Conservation (phyloP, 2,113 vertebrate species). For the Trematomus loennbergii region DNA sequence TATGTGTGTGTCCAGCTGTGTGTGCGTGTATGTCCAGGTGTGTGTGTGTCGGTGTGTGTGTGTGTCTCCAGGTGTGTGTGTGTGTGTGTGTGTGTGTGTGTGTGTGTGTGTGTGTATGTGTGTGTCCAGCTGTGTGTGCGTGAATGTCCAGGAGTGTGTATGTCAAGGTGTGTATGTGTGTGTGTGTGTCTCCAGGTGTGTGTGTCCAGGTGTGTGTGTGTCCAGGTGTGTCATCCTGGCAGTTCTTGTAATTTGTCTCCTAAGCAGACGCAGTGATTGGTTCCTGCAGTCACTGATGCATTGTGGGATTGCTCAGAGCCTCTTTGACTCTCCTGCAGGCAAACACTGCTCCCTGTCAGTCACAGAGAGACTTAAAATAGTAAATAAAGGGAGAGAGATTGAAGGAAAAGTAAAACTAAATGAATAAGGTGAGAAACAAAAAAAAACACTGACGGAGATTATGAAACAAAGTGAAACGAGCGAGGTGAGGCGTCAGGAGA, state of each 20-base stretch:
- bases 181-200: too few species aligned
- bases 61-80: too few species aligned
- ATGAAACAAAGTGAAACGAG: conserved; percentile 30
- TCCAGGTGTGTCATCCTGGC: neutral
- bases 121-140: too few species aligned
- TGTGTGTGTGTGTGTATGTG: too few species aligned
- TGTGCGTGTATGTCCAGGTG: too few species aligned
- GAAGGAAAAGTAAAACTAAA: neutral
- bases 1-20: neutral
- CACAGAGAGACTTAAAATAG: neutral
- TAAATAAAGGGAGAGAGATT: neutral
- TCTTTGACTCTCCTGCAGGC: too few species aligned
- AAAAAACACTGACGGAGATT: conserved; percentile 12
- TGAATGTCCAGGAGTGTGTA: too few species aligned
- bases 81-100: too few species aligned
- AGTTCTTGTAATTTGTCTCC: conserved; percentile 17
- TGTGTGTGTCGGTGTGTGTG: too few species aligned
- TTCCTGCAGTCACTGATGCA: conserved; percentile 13
- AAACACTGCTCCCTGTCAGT: conserved; percentile 18
- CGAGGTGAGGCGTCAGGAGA: conserved; percentile 5
- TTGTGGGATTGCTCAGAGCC: conserved; percentile 38
- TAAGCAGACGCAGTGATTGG: conserved; percentile 24
- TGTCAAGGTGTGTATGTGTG: too few species aligned
- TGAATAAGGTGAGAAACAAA: neutral
- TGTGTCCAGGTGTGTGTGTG: too few species aligned